Percentiles rank a stretch among this genome's conserved stretches.
Evolutionary conservation across 2,797 vertebrate species (phyloP).

Genomic region (Astyanax mexicanus): DNA sequence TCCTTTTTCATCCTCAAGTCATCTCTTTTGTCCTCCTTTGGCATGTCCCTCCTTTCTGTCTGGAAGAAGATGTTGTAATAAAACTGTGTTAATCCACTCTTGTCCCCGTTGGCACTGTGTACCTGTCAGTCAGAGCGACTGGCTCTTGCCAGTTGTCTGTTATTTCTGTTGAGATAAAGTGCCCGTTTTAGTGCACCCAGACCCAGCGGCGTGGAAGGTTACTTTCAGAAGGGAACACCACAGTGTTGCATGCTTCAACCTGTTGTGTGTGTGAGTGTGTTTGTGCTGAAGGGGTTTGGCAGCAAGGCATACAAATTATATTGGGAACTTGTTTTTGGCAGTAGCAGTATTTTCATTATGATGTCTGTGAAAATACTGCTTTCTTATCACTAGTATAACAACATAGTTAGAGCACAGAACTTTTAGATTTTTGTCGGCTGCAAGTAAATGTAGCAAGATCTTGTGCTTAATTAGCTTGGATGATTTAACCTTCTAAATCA

Average conservation of each 20-base stretch:
- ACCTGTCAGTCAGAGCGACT: not conserved
- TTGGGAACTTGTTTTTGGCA: not conserved
- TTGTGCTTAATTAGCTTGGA: too few species aligned
- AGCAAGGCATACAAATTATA: not conserved
- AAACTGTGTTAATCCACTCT: not conserved
- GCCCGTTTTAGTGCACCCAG: slow-evolving; percentile 62
- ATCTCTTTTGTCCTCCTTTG: too few species aligned
- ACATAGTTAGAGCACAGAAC: not conserved
- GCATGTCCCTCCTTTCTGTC: not conserved
- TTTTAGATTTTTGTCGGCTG: not conserved
- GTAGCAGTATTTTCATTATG: not conserved
- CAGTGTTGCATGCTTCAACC: slow-evolving; percentile 62
- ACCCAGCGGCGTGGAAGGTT: slow-evolving; percentile 61
- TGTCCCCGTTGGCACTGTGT: slow-evolving; percentile 5
- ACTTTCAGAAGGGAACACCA: slow-evolving; percentile 54
- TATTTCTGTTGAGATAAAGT: slow-evolving; percentile 34
- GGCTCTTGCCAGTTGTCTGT: slow-evolving; percentile 15
- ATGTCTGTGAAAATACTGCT: not conserved
- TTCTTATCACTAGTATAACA: not conserved
- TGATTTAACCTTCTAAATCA: not conserved
- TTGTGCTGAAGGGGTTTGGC: slow-evolving; percentile 39
- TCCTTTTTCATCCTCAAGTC: too few species aligned
- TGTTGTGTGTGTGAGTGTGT: slow-evolving; percentile 56
- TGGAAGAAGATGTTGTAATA: slow-evolving; percentile 20
- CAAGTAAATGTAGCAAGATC: not conserved